Evolutionary conservation across 2,797 vertebrate genomes (phyloP).

Genomic region (Calcarius lapponicus): DNA sequence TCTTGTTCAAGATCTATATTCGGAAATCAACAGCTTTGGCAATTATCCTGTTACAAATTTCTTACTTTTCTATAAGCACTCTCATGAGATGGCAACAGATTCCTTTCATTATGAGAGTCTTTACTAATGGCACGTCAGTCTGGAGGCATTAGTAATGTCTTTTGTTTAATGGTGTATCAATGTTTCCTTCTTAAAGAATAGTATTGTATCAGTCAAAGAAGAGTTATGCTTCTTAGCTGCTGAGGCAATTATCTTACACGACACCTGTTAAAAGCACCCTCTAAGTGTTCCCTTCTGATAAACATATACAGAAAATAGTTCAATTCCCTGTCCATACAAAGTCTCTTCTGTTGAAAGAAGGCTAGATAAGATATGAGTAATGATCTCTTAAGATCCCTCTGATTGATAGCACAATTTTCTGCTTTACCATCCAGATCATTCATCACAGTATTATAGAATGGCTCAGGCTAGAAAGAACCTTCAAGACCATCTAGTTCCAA

Average conservation of each 20-base stretch:
- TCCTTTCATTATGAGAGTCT: not conserved
- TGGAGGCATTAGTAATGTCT: not conserved
- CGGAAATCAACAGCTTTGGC: conserved; percentile 14
- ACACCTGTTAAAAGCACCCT: not conserved
- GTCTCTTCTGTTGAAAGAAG: not conserved
- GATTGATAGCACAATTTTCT: not conserved
- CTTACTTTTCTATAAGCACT: not conserved
- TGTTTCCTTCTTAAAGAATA: not conserved
- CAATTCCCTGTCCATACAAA: not conserved
- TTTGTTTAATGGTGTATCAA: not conserved
- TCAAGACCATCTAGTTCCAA: not conserved
- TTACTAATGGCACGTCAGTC: not conserved
- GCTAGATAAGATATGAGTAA: not conserved
- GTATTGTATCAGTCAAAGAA: not conserved
- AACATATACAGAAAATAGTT: not conserved
- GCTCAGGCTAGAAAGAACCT: not conserved
- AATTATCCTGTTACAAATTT: not conserved
- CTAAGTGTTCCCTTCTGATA: not conserved
- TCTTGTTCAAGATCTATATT: not conserved
- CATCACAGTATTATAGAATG: not conserved
- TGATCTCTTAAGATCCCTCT: not conserved
- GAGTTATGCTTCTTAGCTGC: not conserved
- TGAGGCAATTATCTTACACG: not conserved
- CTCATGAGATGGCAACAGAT: not conserved
- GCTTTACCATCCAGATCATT: not conserved